phyloP scores from a whole-genome alignment of 2,888 invertebrate species.

The Calephelis perditalis region DNA sequence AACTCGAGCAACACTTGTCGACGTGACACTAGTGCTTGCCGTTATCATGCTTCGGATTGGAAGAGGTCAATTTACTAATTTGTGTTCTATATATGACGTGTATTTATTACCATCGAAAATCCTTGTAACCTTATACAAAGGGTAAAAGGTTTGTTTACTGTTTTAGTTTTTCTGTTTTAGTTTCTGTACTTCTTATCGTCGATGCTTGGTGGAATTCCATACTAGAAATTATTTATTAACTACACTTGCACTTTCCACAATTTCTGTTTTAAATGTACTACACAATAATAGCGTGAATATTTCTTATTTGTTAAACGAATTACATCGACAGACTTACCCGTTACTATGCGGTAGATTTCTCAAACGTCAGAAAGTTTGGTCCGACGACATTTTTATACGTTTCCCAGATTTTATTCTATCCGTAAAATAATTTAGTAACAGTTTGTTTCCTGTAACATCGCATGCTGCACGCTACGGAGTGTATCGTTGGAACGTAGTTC shows the following conservation, averaged over 20 bases:
- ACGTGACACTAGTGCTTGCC: too few relatives aligned
- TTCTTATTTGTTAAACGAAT: conserved; percentile 4
- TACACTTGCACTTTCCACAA: too few relatives aligned
- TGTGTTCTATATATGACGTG: background rate
- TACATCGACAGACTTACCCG: background rate
- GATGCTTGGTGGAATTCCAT: too few relatives aligned
- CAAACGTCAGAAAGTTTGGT: conserved; percentile 21
- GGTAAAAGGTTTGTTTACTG: background rate
- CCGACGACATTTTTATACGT: conserved; percentile 28
- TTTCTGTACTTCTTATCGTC: too few relatives aligned
- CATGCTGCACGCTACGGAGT: conserved; percentile 30
- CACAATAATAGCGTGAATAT: background rate
- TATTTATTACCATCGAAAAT: too few relatives aligned
- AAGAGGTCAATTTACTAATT: background rate
- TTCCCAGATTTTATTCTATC: conserved; percentile 30
- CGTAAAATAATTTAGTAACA: conserved; percentile 28
- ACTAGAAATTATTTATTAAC: too few relatives aligned
- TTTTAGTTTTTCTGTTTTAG: background rate
- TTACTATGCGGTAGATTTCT: background rate
- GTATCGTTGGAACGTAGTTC: background rate
- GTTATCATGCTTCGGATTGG: too few relatives aligned
- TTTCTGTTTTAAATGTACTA: background rate
- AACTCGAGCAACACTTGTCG: too few relatives aligned
- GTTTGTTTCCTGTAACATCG: conserved; percentile 25
- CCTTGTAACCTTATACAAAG: too few relatives aligned